Evolutionary conservation across 1,140 invertebrate genomes (phyloP), one percentile per base, ranked within the genome.

Genomic region (Thereuonema tuberculata): DNA sequence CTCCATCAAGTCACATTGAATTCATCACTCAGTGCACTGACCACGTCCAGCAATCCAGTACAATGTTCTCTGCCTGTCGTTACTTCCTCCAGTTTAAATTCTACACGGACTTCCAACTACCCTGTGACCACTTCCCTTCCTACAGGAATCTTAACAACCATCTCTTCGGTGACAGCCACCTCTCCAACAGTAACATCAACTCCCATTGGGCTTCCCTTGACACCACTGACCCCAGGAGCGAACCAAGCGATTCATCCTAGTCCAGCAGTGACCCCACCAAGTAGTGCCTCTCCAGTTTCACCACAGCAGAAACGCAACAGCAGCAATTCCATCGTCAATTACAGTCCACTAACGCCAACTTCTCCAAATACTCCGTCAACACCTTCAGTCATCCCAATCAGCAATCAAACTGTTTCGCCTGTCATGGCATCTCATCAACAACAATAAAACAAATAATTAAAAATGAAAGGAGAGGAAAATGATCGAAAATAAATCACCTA

Each of bases 321-420:
- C 27, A 17, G 14, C 2, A 23, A 12, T 14, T 14, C 25, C 15
- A n/a, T 28, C 12, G 53, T 55, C 24, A 26, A 55, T 28, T 55
- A 55, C 26, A 55, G 21, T 21, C 53, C 53, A 2, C 21, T 55
- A 21, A 55, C 53, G 5, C 53, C 53, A 14, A 27, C 53, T 27
- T 55, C 53, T 55, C 53, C 53, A 9, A 55, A 55, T 55, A 55
- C 53, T 15, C 49, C 49, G n/a, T n/a, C n/a, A n/a, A n/a, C n/a
- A n/a, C n/a, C n/a, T n/a, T n/a, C n/a, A n/a, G n/a, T n/a, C n/a
- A n/a, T n/a, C n/a, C n/a, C n/a, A n/a, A n/a, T n/a, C n/a, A n/a
- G n/a, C n/a, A n/a, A n/a, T n/a, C n/a, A n/a, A n/a, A n/a, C n/a
- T n/a, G n/a, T n/a, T n/a, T n/a, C n/a, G n/a, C n/a, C n/a, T n/a